Conservation (phyloP, 2,113 vertebrate genomes). For the Rhea pennata region DNA sequence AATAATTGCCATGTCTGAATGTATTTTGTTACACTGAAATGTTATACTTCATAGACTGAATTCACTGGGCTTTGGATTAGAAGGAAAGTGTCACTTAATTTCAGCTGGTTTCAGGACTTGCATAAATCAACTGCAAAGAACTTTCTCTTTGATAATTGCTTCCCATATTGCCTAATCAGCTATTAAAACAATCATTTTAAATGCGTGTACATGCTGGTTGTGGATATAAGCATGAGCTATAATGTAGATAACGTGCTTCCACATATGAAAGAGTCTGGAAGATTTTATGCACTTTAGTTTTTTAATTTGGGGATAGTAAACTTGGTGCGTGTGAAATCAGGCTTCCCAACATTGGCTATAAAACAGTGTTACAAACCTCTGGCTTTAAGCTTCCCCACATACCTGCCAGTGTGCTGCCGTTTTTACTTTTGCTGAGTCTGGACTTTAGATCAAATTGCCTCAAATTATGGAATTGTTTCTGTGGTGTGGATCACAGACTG, state of each 20-base stretch:
- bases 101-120: neutral
- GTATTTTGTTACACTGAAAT: neutral
- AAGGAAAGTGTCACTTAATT: neutral
- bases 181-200: neutral
- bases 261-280: neutral
- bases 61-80: neutral
- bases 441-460: neutral
- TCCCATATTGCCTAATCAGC: neutral
- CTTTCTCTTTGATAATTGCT: neutral
- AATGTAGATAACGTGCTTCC: neutral
- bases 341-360: rapidly evolving
- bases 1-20: neutral
- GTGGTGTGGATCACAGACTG: neutral
- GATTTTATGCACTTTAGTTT: neutral
- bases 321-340: neutral
- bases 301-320: neutral
- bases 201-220: neutral
- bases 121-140: neutral
- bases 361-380: rapidly evolving
- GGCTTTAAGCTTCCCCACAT: neutral
- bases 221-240: neutral
- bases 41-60: neutral
- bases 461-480: neutral
- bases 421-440: neutral
- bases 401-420: neutral